These are phyloP conservation scores for Oligia fasciuncula DNA, from an alignment of 2,888 invertebrate species.

Conservation along the genomic window DNA sequence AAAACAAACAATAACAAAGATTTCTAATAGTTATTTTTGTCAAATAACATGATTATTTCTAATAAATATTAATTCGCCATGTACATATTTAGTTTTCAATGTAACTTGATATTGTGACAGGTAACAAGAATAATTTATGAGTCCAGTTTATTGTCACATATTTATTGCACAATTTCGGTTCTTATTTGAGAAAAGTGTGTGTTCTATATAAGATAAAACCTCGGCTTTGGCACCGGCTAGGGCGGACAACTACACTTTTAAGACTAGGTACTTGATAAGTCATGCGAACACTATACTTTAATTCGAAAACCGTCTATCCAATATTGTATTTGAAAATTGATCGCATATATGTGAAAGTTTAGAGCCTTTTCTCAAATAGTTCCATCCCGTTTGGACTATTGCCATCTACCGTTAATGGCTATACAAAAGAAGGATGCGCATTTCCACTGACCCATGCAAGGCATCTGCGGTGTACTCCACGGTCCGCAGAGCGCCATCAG, in stretches of 20 bases:
- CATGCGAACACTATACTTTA: not conserved
- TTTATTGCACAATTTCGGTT: not conserved
- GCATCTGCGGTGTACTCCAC: slow-evolving; percentile 88
- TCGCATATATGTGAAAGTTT: not conserved
- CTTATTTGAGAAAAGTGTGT: slow-evolving; percentile 9
- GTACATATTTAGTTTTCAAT: slow-evolving; percentile 12
- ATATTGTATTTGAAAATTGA: not conserved
- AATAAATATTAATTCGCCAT: not conserved
- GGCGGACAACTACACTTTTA: no score
- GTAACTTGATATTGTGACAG: slow-evolving; percentile 26
- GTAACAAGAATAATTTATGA: slow-evolving; percentile 18
- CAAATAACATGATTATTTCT: slow-evolving; percentile 14
- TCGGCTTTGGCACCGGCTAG: not conserved
- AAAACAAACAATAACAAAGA: slow-evolving; percentile 24
- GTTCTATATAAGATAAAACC: not conserved
- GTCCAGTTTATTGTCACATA: not conserved
- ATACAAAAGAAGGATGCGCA: not conserved
- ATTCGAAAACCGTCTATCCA: not conserved
- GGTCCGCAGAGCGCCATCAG: slow-evolving; percentile 87
- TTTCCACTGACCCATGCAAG: slow-evolving; percentile 80
- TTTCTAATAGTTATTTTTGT: not conserved
- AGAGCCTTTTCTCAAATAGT: not conserved
- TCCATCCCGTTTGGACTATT: not conserved
- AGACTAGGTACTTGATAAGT: no score
- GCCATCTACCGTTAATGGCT: not conserved